Base-by-base conservation (phyloP, 2,113 vertebrate genomes). In the Ammospiza nelsoni region DNA sequence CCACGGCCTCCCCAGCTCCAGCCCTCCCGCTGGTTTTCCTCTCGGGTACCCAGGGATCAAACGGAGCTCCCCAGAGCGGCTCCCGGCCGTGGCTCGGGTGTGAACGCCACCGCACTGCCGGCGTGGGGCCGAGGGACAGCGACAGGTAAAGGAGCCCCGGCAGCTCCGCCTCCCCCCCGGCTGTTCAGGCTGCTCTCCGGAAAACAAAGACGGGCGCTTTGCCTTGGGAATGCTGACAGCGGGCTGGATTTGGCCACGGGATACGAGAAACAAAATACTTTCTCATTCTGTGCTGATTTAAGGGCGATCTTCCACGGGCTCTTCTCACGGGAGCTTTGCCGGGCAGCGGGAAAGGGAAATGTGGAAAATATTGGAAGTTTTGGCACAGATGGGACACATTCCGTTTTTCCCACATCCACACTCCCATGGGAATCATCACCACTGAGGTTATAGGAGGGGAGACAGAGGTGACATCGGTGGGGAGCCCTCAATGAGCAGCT, bases 81-180 rank as follows among this genome's bases (percentile, higher is more conserved):
- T 81, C 1, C 24, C 4, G 1, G 15, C 0, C 27, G 5, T 11
- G 1, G 66, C 62, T 72, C 31, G 0, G 44, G 31, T 57, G 3
- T 14, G 4, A 37, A 11, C 1, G 1, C 15, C 2, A 28, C 24
- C 18, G 0, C 23, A 1, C 6, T 6, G 75, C 51, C 24, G 61
- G 27, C 18, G 2, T 10, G 15, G 2, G 31, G 43, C 67, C 61
- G 12, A 19, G 57, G 76, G 21, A 63, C 49, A 14, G 28, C 54
- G 21, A 8, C 3, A 15, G 69, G 69, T 31, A 2, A 2, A 58
- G 77, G 66, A 51, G 11, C 3, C 35, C 35, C 5, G 0, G 11
- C 54, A 65, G 71, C 31, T 21, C 52, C 52, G 51, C 69, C 46
- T 37, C 31, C 58, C 23, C 22, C 14, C 27, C 6, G 11, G 88